Base-by-base conservation (phyloP, 2,797 vertebrate species). In the Neosalanx taihuensis region DNA sequence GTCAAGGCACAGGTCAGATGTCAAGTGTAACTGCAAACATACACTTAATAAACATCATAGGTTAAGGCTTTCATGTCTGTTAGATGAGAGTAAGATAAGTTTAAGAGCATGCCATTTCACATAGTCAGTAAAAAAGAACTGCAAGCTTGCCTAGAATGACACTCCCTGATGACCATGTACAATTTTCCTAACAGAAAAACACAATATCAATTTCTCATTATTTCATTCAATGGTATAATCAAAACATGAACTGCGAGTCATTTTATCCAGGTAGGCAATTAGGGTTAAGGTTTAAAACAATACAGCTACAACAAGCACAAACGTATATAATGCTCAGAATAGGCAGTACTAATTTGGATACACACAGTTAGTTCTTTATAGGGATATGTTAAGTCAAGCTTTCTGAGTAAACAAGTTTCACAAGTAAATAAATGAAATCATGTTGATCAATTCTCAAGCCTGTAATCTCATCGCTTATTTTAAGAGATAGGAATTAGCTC, bases 1-100 rank as follows among this genome's bases (percentile, higher is more conserved):
- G 87, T 80, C 74, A 90, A 90, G 89, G 88, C 89, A 91, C 90
- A 83, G 83, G 76, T 85, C 75, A 84, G 76, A 73, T 76, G 73
- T 77, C 30, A 82, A 70, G 17, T 23, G 31, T 37, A 60, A 59
- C 62, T 74, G 81, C 82, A 80, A 83, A 87, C 75, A 65, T 41
- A 35, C 63, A 51, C 62, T 72, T 9, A 56, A 66, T 30, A 59
- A n/a, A 53, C 65, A 64, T 51, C 69, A 83, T 72, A 12, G 41
- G 41, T 46, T 46, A 46, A 46, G 41, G 76, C 62, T 78, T 85
- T 83, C 59, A 81, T 74, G 72, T 80, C 79, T 76, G 74, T 71
- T 41, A 81, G 71, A 67, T 72, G 66, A 79, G 68, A 69, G 61
- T 80, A 80, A 41, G 46, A 65, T 56, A 9, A 60, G 23, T 23